Evolutionary conservation across 2,113 vertebrate genomes (phyloP).

Genomic region (Erythrocercus mccallii): DNA sequence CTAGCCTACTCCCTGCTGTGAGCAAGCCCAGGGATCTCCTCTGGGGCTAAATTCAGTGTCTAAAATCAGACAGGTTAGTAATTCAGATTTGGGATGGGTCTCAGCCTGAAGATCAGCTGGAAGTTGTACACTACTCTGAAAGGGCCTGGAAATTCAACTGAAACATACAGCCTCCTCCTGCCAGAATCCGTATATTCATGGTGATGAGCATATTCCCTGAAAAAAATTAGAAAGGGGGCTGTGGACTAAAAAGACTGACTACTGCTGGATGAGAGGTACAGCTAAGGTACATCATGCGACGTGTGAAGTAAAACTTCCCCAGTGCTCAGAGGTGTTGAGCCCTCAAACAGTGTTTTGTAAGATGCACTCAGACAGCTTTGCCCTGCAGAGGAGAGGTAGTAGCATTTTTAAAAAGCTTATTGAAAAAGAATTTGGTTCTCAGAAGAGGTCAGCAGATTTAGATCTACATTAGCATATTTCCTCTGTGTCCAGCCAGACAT

Average conservation of each 20-base stretch:
- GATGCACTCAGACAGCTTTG: neutral
- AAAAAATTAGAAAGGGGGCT: neutral
- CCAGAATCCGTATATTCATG: neutral
- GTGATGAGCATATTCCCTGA: neutral
- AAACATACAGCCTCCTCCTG: neutral
- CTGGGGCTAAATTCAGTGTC: neutral
- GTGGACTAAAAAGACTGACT: neutral
- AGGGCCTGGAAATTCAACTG: neutral
- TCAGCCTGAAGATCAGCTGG: accelerated
- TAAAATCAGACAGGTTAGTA: neutral
- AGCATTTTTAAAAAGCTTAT: neutral
- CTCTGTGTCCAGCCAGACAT: neutral
- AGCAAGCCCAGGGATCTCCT: accelerated
- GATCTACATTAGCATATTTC: neutral
- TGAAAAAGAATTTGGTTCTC: neutral
- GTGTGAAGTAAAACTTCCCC: neutral
- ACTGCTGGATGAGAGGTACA: neutral
- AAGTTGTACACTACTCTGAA: neutral
- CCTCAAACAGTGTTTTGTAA: neutral
- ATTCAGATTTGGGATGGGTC: neutral
- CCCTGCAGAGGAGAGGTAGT: neutral
- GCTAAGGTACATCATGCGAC: neutral
- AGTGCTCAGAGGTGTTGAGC: neutral
- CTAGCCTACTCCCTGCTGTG: neutral
- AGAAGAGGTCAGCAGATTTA: neutral